These are phyloP conservation scores for Styela plicata DNA, from an alignment of 23 tunicate genomes.

Conservation along the genomic window DNA sequence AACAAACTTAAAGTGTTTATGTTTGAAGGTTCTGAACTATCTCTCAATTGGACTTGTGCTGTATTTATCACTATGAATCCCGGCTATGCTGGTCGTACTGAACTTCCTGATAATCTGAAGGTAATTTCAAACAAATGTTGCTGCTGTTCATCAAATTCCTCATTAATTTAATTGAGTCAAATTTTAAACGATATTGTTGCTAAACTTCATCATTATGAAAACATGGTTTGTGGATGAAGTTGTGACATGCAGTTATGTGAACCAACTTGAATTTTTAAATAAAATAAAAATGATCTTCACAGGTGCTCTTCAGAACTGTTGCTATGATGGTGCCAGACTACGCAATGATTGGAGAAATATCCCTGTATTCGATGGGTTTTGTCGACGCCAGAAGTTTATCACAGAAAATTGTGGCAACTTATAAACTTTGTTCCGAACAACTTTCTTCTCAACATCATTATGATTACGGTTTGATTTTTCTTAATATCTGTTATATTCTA, in stretches of 20 bases:
- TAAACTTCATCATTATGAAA: too few relatives aligned
- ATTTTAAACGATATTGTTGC: too few relatives aligned
- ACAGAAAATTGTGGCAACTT: slow-evolving; percentile 97
- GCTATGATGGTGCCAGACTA: slow-evolving; percentile 99
- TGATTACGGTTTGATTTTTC: slow-evolving; percentile 99
- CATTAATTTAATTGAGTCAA: too few relatives aligned
- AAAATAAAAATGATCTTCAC: too few relatives aligned
- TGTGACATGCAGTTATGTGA: too few relatives aligned
- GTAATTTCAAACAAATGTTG: too few relatives aligned
- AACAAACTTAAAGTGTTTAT: slow-evolving; percentile 55
- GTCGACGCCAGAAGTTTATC: slow-evolving; percentile 90
- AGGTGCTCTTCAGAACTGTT: slow-evolving; percentile 93
- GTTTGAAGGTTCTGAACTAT: slow-evolving; percentile 85
- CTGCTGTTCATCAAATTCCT: too few relatives aligned
- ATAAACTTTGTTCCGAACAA: slow-evolving; percentile 94
- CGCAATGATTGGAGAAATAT: slow-evolving; percentile 97
- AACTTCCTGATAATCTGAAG: slow-evolving; percentile 95
- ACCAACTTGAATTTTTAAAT: too few relatives aligned
- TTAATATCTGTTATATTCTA: too few relatives aligned
- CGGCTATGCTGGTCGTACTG: slow-evolving; percentile 95
- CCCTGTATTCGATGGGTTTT: slow-evolving; percentile 97
- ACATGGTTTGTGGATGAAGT: too few relatives aligned
- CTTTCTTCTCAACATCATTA: slow-evolving; percentile 98
- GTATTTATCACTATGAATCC: slow-evolving; percentile 99
- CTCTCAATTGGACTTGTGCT: slow-evolving; percentile 88